phyloP scores from a whole-genome alignment of 2,888 invertebrate species.

The Arenicola marina region DNA sequence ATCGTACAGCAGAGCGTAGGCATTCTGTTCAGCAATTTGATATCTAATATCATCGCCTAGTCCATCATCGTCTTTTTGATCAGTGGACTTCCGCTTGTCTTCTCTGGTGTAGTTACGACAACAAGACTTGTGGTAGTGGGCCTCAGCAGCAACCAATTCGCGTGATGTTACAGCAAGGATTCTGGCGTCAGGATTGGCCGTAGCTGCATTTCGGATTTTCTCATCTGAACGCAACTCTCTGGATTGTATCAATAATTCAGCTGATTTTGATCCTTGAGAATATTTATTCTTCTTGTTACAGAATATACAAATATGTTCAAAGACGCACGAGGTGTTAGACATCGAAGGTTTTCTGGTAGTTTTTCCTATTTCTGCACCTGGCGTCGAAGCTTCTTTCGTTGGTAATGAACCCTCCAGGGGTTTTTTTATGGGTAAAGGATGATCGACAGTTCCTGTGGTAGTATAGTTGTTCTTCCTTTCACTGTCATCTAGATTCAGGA shows the following conservation, averaged over 20 bases:
- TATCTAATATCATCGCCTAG: neutral
- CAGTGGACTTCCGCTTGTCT: neutral
- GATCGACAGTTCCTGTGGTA: neutral
- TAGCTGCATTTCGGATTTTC: neutral
- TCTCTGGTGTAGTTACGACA: constrained; percentile 5
- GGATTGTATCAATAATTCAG: neutral
- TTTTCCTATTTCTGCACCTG: no score
- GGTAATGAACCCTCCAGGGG: neutral
- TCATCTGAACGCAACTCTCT: constrained; percentile 1
- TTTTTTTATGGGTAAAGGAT: neutral
- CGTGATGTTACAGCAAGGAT: neutral
- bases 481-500: neutral
- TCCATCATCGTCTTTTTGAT: neutral
- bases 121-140: constrained; percentile 8
- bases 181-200: neutral
- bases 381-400: no score
- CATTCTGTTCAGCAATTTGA: neutral
- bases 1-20: neutral
- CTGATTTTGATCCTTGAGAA: neutral
- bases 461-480: neutral
- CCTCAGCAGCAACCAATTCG: constrained; percentile 14
- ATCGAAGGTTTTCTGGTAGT: no score
- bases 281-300: constrained; percentile 1
- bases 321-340: constrained; percentile 1
- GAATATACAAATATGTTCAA: constrained; percentile 2